Conservation (phyloP, 53 echinoderm and acorn worm species). For the Zoroaster sp. region DNA sequence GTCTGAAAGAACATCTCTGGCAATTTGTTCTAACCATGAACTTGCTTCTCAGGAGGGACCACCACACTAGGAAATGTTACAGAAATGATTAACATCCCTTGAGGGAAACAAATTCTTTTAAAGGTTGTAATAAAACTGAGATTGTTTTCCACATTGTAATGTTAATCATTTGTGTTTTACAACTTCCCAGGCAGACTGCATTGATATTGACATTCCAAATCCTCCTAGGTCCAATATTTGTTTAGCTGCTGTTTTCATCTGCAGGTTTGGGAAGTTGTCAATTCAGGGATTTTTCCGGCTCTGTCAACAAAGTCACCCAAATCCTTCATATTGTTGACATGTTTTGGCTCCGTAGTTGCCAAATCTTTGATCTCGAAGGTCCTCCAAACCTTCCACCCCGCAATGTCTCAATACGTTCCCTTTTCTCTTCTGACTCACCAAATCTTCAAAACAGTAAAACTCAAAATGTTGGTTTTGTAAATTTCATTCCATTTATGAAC, state of each 20-base stretch:
- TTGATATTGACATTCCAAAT: not conserved
- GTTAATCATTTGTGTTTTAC: not conserved
- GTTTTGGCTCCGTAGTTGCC: not conserved
- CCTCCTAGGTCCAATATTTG: not conserved
- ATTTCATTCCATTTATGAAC: too few species aligned
- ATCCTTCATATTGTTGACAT: not conserved
- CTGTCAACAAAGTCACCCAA: not conserved
- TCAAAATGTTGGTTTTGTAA: too few species aligned
- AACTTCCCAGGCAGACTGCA: not conserved
- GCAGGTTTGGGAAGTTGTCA: conserved; percentile 28
- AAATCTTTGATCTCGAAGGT: not conserved
- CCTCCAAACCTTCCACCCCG: not conserved
- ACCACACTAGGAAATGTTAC: too few species aligned
- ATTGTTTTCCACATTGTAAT: not conserved
- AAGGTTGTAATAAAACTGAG: too few species aligned
- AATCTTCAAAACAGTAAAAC: too few species aligned
- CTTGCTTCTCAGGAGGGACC: too few species aligned
- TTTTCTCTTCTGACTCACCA: not conserved
- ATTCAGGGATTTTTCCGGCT: not conserved
- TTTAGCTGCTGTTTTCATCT: conserved; percentile 18
- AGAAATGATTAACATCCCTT: too few species aligned
- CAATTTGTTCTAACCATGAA: too few species aligned
- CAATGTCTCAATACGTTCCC: too few species aligned
- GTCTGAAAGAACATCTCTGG: too few species aligned
- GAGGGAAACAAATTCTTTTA: too few species aligned